Conservation (phyloP, 2,113 vertebrate genomes). For the Glaucidium brasilianum region DNA sequence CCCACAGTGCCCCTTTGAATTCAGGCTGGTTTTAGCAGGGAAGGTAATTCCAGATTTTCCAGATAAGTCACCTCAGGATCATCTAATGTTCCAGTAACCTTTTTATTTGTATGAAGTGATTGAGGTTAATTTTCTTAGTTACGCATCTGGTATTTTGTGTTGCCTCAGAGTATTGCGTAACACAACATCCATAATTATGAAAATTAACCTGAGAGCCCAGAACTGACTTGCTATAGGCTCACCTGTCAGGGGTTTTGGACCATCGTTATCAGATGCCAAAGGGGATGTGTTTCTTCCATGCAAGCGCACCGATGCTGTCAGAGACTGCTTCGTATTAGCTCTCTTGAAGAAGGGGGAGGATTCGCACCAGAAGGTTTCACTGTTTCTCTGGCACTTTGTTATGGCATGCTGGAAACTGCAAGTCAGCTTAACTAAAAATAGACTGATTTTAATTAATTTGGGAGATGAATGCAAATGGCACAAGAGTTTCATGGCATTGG, state of each 20-base stretch:
- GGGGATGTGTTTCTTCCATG: not conserved
- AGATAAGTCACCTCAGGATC: not conserved
- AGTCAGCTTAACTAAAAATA: not conserved
- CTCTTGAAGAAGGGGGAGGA: not conserved
- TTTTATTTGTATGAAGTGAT: not conserved
- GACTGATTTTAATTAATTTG: not conserved
- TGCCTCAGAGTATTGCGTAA: not conserved
- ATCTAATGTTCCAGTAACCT: not conserved
- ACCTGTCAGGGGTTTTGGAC: not conserved
- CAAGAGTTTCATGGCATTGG: not conserved
- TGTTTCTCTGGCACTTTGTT: not conserved
- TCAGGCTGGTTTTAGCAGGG: not conserved
- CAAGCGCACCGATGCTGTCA: not conserved
- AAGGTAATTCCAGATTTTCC: not conserved
- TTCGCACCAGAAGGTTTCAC: not conserved
- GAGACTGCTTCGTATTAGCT: fast-evolving
- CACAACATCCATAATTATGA: not conserved
- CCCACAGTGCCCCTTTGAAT: not conserved
- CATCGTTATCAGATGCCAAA: too few species aligned
- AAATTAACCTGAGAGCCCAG: not conserved
- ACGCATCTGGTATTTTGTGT: not conserved
- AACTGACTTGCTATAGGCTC: not conserved
- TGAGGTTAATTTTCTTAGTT: not conserved
- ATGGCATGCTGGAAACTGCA: not conserved
- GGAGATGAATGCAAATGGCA: not conserved